Base-by-base conservation (phyloP, 2,113 vertebrate genomes). In the Embiotoca jacksoni region DNA sequence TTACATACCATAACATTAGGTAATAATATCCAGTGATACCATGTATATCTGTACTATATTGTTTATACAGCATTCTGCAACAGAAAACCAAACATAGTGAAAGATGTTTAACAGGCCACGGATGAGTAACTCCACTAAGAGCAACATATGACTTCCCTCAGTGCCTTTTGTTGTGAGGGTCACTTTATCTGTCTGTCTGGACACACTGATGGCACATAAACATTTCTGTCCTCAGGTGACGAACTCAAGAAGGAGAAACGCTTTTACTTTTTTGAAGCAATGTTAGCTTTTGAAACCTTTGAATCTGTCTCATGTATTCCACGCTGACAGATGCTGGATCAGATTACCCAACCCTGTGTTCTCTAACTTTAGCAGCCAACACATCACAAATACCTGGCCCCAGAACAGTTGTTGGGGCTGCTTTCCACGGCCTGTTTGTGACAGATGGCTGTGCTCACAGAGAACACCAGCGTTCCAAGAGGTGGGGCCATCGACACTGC, bases 381-480 rank as follows among this genome's bases (percentile, higher is more conserved):
- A 13, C 53, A 72, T 79, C 66, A 52, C 82, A 87, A 80, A 76
- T 83, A 91, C 81, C 89, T 91, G 89, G 82, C 81, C 33, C 4
- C 61, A 64, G 67, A 88, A 53, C 78, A 83, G 85, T 87, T 88
- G 88, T 78, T 73, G 39, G 63, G 53, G 44, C 31, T 57, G 64
- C 33, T 85, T 73, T 70, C 35, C 65, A 30, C 52, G 33, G 60
- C 52, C 72, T 86, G 78, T 83, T 74, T 83, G 77, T 83, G 83
- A 87, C 85, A 90, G 85, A 80, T 44, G 78, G 75, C 73, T 75
- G 69, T 13, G 72, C 68, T 80, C 75, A 84, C 67, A 76, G 86
- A 82, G 72, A 79, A 84, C 55, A 64, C 63, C 56, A 71, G 49
- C 39, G 76, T 75, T 86, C 73, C 88, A 65, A 75, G 87, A 88